Evolutionary conservation across 2,888 invertebrate genomes (phyloP), one percentile per base, ranked within the genome.

Genomic region (Conchocele bisecta): DNA sequence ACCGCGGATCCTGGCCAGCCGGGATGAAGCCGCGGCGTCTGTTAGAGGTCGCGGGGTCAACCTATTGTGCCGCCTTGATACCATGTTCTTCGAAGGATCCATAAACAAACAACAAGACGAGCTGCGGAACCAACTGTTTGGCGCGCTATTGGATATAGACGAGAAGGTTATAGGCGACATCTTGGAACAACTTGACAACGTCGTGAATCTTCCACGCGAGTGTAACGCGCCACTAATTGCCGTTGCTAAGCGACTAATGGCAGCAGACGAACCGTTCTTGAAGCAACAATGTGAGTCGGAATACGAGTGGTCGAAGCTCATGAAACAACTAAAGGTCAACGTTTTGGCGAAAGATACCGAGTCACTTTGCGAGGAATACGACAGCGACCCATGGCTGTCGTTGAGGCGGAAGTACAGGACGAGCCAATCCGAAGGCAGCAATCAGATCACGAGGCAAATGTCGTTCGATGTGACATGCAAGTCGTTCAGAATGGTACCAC

Each of bases 341-440:
- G 53, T 54, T 9, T 53, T 31, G 9, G 48, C 68, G 17, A 71
- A 74, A 3, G 76, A 81, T 50, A 70, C 67, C 46, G 42, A 35
- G 2, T 61, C 74, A 39, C 35, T 80, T 28, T 26, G 67, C 31
- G 79, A 82, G 44, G 79, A 82, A 41, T 78, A 80, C 51, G 74
- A 75, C 59, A 78, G 80, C 41, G 80, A 78, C 42, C 78, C 75
- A 7, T 82, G 82, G 82, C 65, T 76, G 17, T 67, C 66, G 33
- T 56, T 75, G 48, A 54, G 81, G 15, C 71, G 71, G 24, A 57
- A 65, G 22, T 81, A 81, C 58, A 56, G 81, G n/a, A 28, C 54
- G 15, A 63, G 56, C 24, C 41, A 61, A 31, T 42, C 54, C 26
- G 48, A 66, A 29, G 46, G 51, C 0, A 53, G 37, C 13, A 68